Evolutionary conservation across 2,888 invertebrate genomes (phyloP), one percentile per base, ranked within the genome.

Genomic region (Epicampocera succincta): DNA sequence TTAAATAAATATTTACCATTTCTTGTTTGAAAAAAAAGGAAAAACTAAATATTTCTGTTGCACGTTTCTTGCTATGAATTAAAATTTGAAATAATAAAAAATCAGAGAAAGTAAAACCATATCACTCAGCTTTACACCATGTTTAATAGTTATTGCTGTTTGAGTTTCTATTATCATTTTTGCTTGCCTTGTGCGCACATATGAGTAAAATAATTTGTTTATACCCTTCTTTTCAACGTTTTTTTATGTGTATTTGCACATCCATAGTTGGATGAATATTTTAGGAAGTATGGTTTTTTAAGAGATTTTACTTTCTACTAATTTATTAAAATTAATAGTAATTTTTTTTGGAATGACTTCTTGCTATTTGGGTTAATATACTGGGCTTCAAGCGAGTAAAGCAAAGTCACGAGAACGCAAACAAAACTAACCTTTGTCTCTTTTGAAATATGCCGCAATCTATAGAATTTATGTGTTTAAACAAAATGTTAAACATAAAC

Each of bases 101-200:
- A 56, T 25, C 78, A 74, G 82, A 75, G 82, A 82, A 82, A 82
- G 82, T 78, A 82, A 82, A 82, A 42, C 56, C 71, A 56, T 71
- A 78, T 69, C 54, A 61, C 12, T n/a, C 2, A 42, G 29, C 60
- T 71, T 78, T 69, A 66, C 69, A 40, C 69, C 77, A 58, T 61
- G 60, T 74, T 66, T 56, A 40, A 48, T 40, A 38, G 44, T 71
- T 58, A 75, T 54, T 61, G 33, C 17, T 71, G 40, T 29, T 52
- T 66, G 13, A 44, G 40, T 75, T 77, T 52, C 21, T 72, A 50
- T 77, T 63, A 19, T 40, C 60, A 52, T 60, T 54, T 40, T 33
- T 33, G 3, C 8, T 33, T 33, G 33, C 17, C 50, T 33, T 38
- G 8, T 8, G 8, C 9, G 8, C 8, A 9, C 9, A 33, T 9